phyloP scores from a whole-genome alignment of 2,888 invertebrate species.

The Notocelia uddmanniana region DNA sequence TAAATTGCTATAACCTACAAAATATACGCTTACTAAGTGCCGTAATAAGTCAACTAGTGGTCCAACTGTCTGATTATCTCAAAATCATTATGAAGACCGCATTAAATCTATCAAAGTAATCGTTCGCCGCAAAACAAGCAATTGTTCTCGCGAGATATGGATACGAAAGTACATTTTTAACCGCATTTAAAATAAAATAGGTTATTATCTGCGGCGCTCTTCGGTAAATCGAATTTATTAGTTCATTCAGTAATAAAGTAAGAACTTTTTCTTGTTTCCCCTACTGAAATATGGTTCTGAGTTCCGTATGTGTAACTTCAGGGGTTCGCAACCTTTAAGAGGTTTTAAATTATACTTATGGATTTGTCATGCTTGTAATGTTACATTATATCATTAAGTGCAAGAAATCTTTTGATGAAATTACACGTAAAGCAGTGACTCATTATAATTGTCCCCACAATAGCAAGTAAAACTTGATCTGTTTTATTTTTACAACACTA shows the following conservation, averaged over 20 bases:
- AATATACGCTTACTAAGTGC: constrained; percentile 9
- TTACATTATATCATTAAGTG: neutral
- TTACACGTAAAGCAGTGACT: neutral
- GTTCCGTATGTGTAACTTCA: constrained; percentile 71
- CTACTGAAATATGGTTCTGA: constrained; percentile 68
- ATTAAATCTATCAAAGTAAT: constrained; percentile 38
- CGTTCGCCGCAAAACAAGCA: constrained; percentile 51
- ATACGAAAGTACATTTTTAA: constrained; percentile 58
- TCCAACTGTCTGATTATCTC: constrained; percentile 29
- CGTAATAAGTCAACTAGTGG: constrained; percentile 15
- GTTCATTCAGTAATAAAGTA: constrained; percentile 77
- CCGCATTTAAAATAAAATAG: constrained; percentile 63
- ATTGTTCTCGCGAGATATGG: constrained; percentile 66
- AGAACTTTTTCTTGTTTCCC: constrained; percentile 59
- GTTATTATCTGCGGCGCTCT: constrained; percentile 68
- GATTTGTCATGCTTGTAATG: neutral
- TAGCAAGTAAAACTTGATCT: no score
- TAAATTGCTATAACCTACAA: constrained; percentile 2
- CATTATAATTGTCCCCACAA: neutral
- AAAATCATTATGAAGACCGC: constrained; percentile 34
- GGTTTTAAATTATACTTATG: constrained; percentile 5
- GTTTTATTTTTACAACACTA: no score
- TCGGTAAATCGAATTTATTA: constrained; percentile 75
- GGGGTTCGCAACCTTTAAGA: constrained; percentile 50
- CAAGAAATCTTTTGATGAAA: neutral